phyloP scores from a whole-genome alignment of 2,113 vertebrate genomes.

The Collichthys lucidus region DNA sequence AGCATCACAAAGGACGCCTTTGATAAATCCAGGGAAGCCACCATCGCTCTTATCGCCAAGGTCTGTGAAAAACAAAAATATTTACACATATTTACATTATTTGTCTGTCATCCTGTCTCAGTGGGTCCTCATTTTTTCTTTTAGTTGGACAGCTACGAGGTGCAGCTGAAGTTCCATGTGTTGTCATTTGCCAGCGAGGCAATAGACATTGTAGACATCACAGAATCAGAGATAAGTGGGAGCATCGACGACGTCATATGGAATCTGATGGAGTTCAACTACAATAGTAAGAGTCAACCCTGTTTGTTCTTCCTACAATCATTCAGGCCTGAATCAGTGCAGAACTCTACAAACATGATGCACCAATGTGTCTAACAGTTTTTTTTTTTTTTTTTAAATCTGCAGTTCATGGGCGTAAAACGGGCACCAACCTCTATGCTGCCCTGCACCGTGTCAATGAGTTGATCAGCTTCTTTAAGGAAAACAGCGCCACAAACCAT shows the following conservation, averaged over 20 bases:
- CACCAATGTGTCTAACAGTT: background rate
- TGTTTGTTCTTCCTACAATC: background rate
- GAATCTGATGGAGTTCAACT: constrained; percentile 52
- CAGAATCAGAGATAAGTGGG: background rate
- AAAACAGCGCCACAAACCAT: background rate
- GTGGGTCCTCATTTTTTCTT: background rate
- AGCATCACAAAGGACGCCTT: constrained; percentile 83
- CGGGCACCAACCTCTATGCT: constrained; percentile 84
- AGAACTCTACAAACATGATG: background rate
- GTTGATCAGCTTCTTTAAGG: constrained; percentile 76
- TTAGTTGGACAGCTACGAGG: constrained; percentile 88
- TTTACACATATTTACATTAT: too few relatives aligned
- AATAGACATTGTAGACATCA: constrained; percentile 75
- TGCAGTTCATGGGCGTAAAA: constrained; percentile 83
- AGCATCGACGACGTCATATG: constrained; percentile 64
- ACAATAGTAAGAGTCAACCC: constrained; percentile 46
- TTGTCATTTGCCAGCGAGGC: constrained; percentile 85
- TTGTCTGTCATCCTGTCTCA: background rate
- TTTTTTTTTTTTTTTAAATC: constrained; percentile 3
- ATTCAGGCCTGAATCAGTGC: background rate
- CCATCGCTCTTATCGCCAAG: constrained; percentile 84
- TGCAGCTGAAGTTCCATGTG: constrained; percentile 83
- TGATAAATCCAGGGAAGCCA: constrained; percentile 75
- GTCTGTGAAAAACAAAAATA: constrained; percentile 65
- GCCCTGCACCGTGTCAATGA: constrained; percentile 75